These are phyloP conservation scores for Lithobates sylvaticus DNA, from an alignment of 2,797 vertebrate species.

Conservation along the genomic window DNA sequence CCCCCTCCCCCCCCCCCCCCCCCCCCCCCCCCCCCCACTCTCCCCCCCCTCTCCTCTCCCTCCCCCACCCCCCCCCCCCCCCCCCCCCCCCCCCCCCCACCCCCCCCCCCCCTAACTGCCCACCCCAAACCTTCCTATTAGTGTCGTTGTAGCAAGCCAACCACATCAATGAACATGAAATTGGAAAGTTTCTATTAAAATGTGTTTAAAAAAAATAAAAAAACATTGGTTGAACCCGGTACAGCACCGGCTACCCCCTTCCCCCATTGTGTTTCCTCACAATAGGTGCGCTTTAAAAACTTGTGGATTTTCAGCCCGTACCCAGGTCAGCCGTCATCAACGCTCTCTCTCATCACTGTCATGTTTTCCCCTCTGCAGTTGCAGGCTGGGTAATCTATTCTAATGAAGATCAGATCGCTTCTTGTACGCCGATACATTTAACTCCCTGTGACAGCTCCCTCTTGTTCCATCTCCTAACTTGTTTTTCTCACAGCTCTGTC, in stretches of 20 bases:
- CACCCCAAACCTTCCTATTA: too few relatives aligned
- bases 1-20: too few relatives aligned
- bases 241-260: too few relatives aligned
- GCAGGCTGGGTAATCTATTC: background rate
- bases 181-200: too few relatives aligned
- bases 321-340: background rate
- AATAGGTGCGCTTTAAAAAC: background rate
- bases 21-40: too few relatives aligned
- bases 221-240: background rate
- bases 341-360: background rate
- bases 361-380: background rate
- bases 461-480: constrained; percentile 17
- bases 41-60: too few relatives aligned
- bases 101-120: too few relatives aligned
- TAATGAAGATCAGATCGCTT: background rate
- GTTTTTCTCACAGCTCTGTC: constrained; percentile 8
- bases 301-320: background rate
- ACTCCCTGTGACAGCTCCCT: background rate
- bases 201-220: too few relatives aligned
- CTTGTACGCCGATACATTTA: background rate
- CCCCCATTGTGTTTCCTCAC: background rate
- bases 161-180: too few relatives aligned
- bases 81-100: too few relatives aligned
- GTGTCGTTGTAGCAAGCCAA: too few relatives aligned
- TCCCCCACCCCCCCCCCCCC: too few relatives aligned